Evolutionary conservation across 1,140 invertebrate species (phyloP), one percentile per base, ranked within the genome.

Genomic region (Agraylea sexmaculata): DNA sequence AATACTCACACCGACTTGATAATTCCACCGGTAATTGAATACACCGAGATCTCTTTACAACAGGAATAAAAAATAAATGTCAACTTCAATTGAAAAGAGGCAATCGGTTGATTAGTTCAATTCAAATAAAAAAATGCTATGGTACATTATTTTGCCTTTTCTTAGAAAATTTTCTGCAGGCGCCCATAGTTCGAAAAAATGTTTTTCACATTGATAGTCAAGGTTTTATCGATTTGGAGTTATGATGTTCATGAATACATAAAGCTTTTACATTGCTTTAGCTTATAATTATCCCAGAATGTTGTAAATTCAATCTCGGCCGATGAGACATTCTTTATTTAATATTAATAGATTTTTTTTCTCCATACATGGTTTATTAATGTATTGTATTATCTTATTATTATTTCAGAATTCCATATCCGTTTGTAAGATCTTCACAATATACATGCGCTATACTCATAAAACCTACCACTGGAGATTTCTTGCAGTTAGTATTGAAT

Each of bases 381-480:
- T 32, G 30, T 29, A 13, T 31, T 23, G 43, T 43, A 47, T 43
- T 50, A 35, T 23, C 45, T 39, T 30, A 56, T 55, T 62, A 48
- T 53, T 29, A 55, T 71, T 61, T 43, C 57, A 78, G 77, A 55
- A 62, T 87, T 46, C 81, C 82, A 40, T 84, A 80, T 66, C 83
- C 83, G 19, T 84, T 87, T 60, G 73, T 77, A 23, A 68, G 76
- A 57, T 81, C 81, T 30, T 73, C 71, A 36, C 77, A 82, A 51
- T 69, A 77, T 60, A 75, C 78, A 35, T 79, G 78, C 53, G 70
- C 78, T 13, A 71, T 87, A 47, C 71, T 86, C 10, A 77, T 87
- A 50, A 81, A 80, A 58, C 83, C 84, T 37, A 85, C 84, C 10
- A 69, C 69, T 46, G 83, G 83, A 33, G 79, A 84, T 66, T 87